Base-by-base conservation (phyloP, 2,888 invertebrate species). In the Oxycera nigricornis region DNA sequence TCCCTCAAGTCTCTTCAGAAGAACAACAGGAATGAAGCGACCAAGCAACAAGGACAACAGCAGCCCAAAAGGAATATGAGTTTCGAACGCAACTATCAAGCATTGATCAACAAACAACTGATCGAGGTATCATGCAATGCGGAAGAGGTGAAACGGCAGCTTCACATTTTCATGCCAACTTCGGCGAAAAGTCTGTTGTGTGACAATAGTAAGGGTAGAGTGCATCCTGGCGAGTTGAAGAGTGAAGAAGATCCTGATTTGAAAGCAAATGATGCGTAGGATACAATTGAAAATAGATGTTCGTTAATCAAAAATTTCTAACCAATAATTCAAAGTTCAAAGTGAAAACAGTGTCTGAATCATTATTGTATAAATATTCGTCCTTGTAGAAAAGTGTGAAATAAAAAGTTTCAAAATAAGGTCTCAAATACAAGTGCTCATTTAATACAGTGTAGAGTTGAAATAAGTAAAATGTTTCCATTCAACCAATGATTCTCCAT, bases 111-210 rank as follows among this genome's bases (percentile, higher is more conserved):
- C 76, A 82, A 82, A 72, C 83, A 85, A 77, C 85, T 86, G 76
- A 80, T 85, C 79, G 84, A 85, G 77, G 84, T 80, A 2, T 82
- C 81, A 75, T 83, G 84, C 46, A 86, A 86, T 76, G 81, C 82
- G 75, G 86, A 85, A 70, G 82, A 82, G 77, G 80, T 87, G 41
- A 89, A 90, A 80, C 87, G 90, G 68, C 92, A 94, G 81, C 87
- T 92, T 11, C 91, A 92, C 80, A 91, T 91, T 73, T 92, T 92
- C 81, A 89, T 92, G 86, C 91, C 92, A 0, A 24, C 70, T 46
- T 46, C 67, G 9, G 41, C 67, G 17, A 46, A 46, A 68, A 46
- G 28, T 28, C 17, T 68, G 1, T 11, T 46, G 2, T 11, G 6
- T 1, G 46, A 68, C 7, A 68, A 22, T 41, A n/a, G n/a, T 24